Percentiles rank a stretch among this genome's conserved stretches.
Evolutionary conservation across 2,113 vertebrate species (phyloP).

Genomic region (Mastomys coucha): DNA sequence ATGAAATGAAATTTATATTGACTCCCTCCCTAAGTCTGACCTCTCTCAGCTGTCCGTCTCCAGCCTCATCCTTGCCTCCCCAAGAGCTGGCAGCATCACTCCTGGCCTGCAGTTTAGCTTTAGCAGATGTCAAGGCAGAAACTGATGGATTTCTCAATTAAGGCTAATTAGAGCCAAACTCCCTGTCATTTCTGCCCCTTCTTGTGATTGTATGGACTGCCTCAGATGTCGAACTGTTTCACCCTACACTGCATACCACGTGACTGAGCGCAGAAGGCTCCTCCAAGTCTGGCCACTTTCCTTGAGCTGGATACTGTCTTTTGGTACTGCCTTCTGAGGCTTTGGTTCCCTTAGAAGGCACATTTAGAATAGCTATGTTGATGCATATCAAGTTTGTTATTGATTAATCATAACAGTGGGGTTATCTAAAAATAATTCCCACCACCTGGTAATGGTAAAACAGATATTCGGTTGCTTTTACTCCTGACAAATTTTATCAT

Average conservation of each 20-base stretch:
- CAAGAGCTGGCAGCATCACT: not conserved
- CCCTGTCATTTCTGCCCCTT: not conserved
- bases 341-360: not conserved
- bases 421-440: not conserved
- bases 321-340: not conserved
- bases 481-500: not conserved
- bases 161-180: constrained; percentile 10
- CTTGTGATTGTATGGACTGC: not conserved
- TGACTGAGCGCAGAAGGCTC: not conserved
- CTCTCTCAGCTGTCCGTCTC: not conserved
- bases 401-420: not conserved
- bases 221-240: not conserved
- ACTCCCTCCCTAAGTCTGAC: not conserved
- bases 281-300: not conserved
- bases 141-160: not conserved
- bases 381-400: not conserved
- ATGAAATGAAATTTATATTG: not conserved
- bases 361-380: not conserved
- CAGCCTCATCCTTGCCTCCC: not conserved
- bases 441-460: not conserved
- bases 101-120: not conserved
- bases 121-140: not conserved
- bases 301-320: not conserved
- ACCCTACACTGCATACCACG: not conserved
- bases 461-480: not conserved